A percentile compares a stretch with the other conserved stretches of the same genome.
Evolutionary conservation across 2,113 vertebrate genomes (phyloP).

Genomic region (Egretta garzetta): DNA sequence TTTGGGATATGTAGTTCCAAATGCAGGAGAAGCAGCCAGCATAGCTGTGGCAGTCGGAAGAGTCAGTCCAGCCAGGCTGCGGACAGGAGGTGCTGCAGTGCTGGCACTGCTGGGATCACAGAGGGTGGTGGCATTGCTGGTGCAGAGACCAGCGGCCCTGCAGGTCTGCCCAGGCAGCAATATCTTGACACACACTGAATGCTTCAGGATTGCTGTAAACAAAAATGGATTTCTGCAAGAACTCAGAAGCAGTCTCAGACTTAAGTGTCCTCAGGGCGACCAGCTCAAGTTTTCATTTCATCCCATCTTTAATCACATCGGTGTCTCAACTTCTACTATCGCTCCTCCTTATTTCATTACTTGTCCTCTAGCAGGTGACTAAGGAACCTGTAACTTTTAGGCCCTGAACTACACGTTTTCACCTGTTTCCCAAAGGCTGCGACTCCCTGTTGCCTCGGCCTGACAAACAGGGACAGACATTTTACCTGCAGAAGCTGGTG

Average conservation of each 20-base stretch:
- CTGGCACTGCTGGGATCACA: background rate
- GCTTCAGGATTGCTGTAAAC: background rate
- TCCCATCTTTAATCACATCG: background rate
- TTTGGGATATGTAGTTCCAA: background rate
- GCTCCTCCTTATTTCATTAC: background rate
- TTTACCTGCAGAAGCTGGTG: constrained; percentile 85
- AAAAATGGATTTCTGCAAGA: background rate
- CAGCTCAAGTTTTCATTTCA: background rate
- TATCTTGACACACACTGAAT: fast-evolving
- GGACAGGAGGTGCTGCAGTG: background rate
- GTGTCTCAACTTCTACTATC: background rate
- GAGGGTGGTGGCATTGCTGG: background rate
- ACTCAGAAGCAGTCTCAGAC: background rate
- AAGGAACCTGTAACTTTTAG: background rate
- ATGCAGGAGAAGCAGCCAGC: background rate
- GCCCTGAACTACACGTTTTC: background rate
- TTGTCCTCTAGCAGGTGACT: background rate
- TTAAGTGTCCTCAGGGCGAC: background rate
- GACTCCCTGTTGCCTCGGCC: background rate
- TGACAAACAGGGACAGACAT: background rate
- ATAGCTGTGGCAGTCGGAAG: background rate
- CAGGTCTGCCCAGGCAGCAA: background rate
- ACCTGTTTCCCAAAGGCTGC: background rate
- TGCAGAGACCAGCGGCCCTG: background rate
- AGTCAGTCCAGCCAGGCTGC: background rate